phyloP scores from a whole-genome alignment of 1,140 invertebrate species.

The Aphaenogaster ashmeadi region DNA sequence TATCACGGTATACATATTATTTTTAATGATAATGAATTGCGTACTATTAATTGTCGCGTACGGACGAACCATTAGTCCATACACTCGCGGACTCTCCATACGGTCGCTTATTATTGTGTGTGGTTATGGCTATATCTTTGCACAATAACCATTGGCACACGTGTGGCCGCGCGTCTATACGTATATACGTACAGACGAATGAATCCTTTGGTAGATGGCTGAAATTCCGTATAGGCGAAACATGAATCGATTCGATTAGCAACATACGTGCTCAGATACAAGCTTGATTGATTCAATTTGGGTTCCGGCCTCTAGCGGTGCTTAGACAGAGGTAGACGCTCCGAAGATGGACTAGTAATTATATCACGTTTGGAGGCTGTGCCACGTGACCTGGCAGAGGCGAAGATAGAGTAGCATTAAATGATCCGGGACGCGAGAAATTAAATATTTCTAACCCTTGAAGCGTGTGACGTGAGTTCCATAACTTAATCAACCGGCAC shows the following conservation, averaged over 20 bases:
- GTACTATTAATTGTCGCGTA: neutral
- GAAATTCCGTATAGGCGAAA: conserved; percentile 75
- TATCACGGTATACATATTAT: neutral
- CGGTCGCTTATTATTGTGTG: neutral
- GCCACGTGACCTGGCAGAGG: conserved; percentile 21
- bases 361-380: conserved; percentile 46
- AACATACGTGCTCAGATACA: conserved; percentile 77
- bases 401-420: conserved; percentile 26
- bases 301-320: conserved; percentile 7
- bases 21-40: neutral
- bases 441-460: conserved; percentile 44
- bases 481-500: neutral
- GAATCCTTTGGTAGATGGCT: conserved; percentile 59
- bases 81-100: neutral
- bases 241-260: conserved; percentile 81
- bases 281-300: conserved; percentile 66
- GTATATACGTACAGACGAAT: conserved; percentile 12
- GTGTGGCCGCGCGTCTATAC: neutral
- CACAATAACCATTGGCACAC: conserved; percentile 25
- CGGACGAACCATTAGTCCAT: neutral
- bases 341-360: conserved; percentile 64
- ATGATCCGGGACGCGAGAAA: conserved; percentile 4
- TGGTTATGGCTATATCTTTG: neutral
- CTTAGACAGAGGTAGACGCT: conserved; percentile 19
- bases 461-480: neutral